A percentile compares a stretch with the other conserved stretches of the same genome.
Evolutionary conservation across 1,140 invertebrate species (phyloP).

Genomic region (Conopomorpha cramerella): DNA sequence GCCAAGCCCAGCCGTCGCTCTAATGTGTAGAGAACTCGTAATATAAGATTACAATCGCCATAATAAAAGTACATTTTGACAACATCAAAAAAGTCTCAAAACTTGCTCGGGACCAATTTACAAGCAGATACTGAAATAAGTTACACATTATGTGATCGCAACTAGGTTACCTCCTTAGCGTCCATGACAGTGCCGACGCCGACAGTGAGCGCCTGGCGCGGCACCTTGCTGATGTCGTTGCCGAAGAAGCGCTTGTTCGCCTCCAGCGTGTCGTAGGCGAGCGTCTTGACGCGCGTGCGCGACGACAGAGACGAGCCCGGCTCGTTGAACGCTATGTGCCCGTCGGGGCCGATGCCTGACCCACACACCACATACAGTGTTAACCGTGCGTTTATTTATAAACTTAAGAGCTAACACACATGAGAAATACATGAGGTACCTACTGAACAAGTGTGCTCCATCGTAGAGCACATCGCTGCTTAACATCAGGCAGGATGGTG

Average conservation of each 20-base stretch:
- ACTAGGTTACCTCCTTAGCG: constrained; percentile 90
- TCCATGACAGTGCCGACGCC: constrained; percentile 99
- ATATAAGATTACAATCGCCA: constrained; percentile 42
- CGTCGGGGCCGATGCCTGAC: constrained; percentile 95
- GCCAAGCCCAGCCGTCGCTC: constrained; percentile 92
- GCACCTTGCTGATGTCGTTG: constrained; percentile 91
- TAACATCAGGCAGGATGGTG: no score
- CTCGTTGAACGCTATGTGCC: constrained; percentile 99
- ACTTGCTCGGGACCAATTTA: no score
- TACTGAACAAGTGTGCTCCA: no score
- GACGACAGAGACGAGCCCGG: constrained; percentile 93
- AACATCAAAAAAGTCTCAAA: no score
- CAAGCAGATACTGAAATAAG: no score
- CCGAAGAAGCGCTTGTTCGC: constrained; percentile 98
- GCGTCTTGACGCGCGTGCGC: constrained; percentile 93
- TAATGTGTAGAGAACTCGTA: constrained; percentile 88
- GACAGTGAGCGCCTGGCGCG: constrained; percentile 93
- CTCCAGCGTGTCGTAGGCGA: constrained; percentile 94
- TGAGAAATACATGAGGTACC: no score
- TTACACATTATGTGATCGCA: no score
- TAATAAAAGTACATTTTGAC: no score
- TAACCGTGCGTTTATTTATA: no score
- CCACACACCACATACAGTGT: no score
- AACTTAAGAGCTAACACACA: no score
- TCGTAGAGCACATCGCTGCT: no score